These are phyloP conservation scores for Paracanthobrama guichenoti DNA, from an alignment of 2,113 vertebrate species.

Conservation along the genomic window DNA sequence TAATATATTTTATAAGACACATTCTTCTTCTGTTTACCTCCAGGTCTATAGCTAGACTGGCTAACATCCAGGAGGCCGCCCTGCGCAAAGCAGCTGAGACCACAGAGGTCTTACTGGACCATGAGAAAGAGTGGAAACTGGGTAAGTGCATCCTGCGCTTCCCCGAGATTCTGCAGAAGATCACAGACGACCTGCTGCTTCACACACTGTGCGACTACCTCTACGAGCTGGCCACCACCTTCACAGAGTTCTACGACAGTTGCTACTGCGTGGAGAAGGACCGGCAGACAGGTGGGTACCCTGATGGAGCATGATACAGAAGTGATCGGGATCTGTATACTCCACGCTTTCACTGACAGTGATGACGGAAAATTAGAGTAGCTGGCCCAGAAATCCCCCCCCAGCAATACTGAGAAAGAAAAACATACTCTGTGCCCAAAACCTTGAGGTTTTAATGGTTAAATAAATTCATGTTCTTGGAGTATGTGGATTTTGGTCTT, in stretches of 20 bases:
- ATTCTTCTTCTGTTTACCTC: neutral
- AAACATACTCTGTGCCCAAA: neutral
- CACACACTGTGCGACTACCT: slow-evolving; percentile 95
- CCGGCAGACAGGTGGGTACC: slow-evolving; percentile 85
- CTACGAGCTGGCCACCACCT: slow-evolving; percentile 96
- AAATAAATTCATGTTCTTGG: neutral
- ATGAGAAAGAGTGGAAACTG: slow-evolving; percentile 96
- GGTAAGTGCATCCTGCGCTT: slow-evolving; percentile 92
- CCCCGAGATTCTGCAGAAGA: slow-evolving; percentile 93
- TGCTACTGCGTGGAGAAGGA: slow-evolving; percentile 99
- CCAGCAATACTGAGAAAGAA: neutral
- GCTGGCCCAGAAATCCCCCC: neutral
- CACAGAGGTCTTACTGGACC: slow-evolving; percentile 84
- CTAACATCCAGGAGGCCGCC: slow-evolving; percentile 80
- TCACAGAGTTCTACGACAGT: slow-evolving; percentile 98
- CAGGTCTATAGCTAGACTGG: slow-evolving; percentile 92
- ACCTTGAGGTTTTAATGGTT: neutral
- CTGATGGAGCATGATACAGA: neutral
- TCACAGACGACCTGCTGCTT: slow-evolving; percentile 89
- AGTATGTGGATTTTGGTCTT: neutral
- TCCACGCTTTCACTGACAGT: neutral
- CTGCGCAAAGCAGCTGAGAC: slow-evolving; percentile 83
- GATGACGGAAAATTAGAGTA: neutral
- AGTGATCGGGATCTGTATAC: too few species aligned
- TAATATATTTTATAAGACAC: neutral